Percentiles rank a stretch among this genome's conserved stretches.
These are phyloP conservation scores for Agriopis leucophaearia DNA, from an alignment of 2,888 invertebrate genomes.

Conservation along the genomic window DNA sequence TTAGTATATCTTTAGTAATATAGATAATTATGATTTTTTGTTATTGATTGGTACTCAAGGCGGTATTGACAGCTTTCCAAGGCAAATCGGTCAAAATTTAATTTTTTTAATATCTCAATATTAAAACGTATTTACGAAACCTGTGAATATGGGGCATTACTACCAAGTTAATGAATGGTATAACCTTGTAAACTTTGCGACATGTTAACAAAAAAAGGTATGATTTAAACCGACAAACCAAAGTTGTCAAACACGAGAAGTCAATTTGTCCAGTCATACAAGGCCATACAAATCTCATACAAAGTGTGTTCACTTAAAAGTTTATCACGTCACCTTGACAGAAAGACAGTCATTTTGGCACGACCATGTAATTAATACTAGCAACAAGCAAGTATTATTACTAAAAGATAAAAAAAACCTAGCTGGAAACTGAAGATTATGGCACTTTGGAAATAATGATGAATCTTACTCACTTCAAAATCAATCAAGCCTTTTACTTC, in stretches of 20 bases:
- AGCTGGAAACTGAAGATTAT: too few species aligned
- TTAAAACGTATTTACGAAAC: too few species aligned
- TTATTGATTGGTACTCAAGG: too few species aligned
- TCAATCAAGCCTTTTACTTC: too few species aligned
- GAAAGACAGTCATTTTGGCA: slow-evolving; percentile 13
- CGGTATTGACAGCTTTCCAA: too few species aligned
- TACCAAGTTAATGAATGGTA: not conserved
- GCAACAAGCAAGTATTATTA: not conserved
- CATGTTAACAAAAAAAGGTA: slow-evolving; percentile 3
- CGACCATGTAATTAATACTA: not conserved
- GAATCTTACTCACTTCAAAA: too few species aligned
- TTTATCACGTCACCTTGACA: slow-evolving; percentile 45
- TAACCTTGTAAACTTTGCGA: not conserved
- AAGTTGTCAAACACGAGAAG: slow-evolving; percentile 47
- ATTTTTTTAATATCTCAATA: too few species aligned
- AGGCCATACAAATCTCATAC: slow-evolving; percentile 34
- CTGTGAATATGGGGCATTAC: too few species aligned
- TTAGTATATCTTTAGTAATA: too few species aligned
- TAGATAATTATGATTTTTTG: too few species aligned
- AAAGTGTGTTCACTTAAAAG: slow-evolving; percentile 51
- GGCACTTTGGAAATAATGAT: too few species aligned
- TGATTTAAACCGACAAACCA: slow-evolving; percentile 11
- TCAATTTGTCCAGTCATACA: slow-evolving; percentile 43
- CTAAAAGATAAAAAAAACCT: not conserved
- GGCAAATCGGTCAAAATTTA: too few species aligned